phyloP scores from a whole-genome alignment of 2,113 vertebrate species.

The Corydoras maculifer region DNA sequence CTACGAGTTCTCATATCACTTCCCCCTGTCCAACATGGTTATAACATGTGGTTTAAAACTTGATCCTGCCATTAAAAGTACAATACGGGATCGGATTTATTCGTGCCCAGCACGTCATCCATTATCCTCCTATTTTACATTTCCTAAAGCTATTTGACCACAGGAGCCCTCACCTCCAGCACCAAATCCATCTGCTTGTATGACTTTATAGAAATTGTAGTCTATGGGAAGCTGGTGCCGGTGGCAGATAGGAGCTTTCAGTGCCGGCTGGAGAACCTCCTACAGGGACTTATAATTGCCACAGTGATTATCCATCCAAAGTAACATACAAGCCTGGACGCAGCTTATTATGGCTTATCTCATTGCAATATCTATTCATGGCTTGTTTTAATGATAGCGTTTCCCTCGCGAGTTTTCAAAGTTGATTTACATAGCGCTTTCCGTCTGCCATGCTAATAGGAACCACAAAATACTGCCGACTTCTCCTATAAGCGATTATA shows the following conservation, averaged over 20 bases:
- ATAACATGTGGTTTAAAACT: slow-evolving; percentile 18
- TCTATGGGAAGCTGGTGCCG: slow-evolving; percentile 49
- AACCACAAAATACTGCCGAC: slow-evolving; percentile 21
- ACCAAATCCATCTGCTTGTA: slow-evolving; percentile 59
- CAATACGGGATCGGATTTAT: slow-evolving; percentile 47
- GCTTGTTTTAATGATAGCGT: slow-evolving; percentile 36
- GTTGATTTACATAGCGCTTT: slow-evolving; percentile 26
- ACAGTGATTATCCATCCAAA: slow-evolving; percentile 20
- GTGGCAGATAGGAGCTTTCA: slow-evolving; percentile 44
- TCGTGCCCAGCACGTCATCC: slow-evolving; percentile 48
- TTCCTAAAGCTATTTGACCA: slow-evolving; percentile 53
- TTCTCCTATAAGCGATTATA: not conserved
- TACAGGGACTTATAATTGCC: slow-evolving; percentile 34
- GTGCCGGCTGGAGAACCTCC: slow-evolving; percentile 30
- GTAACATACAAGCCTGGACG: slow-evolving; percentile 20
- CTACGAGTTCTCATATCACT: too few species aligned
- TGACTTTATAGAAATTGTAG: slow-evolving; percentile 55
- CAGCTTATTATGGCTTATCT: slow-evolving; percentile 26
- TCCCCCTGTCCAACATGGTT: slow-evolving; percentile 10
- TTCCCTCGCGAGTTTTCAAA: slow-evolving; percentile 21
- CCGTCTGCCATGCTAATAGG: slow-evolving; percentile 18
- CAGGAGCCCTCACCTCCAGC: slow-evolving; percentile 55
- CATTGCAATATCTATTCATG: slow-evolving; percentile 29
- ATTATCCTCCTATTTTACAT: slow-evolving; percentile 62
- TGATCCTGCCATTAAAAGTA: slow-evolving; percentile 6